Conservation (phyloP, 2,888 invertebrate genomes). For the Mythimna loreyi region DNA sequence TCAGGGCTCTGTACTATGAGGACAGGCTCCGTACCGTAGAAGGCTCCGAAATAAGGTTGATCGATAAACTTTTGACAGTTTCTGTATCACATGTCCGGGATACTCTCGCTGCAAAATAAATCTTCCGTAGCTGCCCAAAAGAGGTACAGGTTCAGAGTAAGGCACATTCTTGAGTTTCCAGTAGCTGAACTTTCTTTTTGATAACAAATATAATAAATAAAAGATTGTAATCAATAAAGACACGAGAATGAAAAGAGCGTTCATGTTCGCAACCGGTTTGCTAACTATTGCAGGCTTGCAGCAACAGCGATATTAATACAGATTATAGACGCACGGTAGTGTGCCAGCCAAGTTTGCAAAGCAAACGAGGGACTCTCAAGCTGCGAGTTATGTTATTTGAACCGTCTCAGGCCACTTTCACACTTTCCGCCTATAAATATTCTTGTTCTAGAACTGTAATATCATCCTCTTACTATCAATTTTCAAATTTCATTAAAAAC, state of each 20-base stretch:
- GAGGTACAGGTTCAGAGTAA: slow-evolving; percentile 64
- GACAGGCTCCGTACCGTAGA: slow-evolving; percentile 76
- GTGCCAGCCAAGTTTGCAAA: no score
- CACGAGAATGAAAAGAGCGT: slow-evolving; percentile 38
- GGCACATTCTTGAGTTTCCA: slow-evolving; percentile 74
- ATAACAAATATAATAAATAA: slow-evolving; percentile 41
- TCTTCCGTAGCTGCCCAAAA: slow-evolving; percentile 75
- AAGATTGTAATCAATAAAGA: slow-evolving; percentile 29
- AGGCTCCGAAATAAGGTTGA: slow-evolving; percentile 76
- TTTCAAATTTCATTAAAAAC: no score
- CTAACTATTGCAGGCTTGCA: no score
- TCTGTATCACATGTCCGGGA: slow-evolving; percentile 58
- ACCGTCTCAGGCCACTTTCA: no score
- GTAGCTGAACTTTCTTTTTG: slow-evolving; percentile 64
- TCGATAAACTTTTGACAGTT: slow-evolving; percentile 68
- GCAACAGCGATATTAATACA: no score
- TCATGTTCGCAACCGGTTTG: slow-evolving; percentile 29
- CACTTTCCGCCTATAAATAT: no score
- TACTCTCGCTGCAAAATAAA: slow-evolving; percentile 69
- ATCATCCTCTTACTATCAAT: no score
- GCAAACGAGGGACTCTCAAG: no score
- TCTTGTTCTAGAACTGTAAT: no score
- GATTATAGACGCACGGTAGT: no score
- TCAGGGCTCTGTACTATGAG: slow-evolving; percentile 74
- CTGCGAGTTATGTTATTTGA: no score